Percentiles rank a stretch among this genome's conserved stretches.
Conservation (phyloP, 2,888 invertebrate genomes). For the Aporophyla lueneburgensis region DNA sequence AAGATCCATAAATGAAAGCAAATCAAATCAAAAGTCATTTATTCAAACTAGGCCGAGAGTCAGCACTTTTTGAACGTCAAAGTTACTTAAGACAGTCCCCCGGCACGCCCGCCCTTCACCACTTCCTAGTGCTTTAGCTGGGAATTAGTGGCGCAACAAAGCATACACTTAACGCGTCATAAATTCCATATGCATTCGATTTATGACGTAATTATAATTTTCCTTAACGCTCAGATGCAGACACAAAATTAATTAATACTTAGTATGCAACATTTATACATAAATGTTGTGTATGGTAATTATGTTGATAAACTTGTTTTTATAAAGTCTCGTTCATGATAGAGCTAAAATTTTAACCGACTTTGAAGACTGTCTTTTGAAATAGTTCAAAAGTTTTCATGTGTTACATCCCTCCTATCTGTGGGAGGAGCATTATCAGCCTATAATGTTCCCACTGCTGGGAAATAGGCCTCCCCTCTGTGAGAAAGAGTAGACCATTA, state of each 20-base stretch:
- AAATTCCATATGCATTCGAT: background rate
- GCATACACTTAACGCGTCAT: background rate
- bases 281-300: background rate
- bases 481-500: too few species aligned
- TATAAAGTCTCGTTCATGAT: constrained; percentile 11
- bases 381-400: background rate
- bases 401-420: too few species aligned
- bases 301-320: constrained; percentile 45
- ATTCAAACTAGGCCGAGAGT: too few species aligned
- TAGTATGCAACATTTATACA: background rate
- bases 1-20: background rate
- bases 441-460: too few species aligned
- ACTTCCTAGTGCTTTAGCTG: too few species aligned
- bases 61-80: too few species aligned
- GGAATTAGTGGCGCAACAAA: too few species aligned
- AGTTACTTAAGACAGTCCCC: too few species aligned
- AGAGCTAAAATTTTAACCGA: background rate
- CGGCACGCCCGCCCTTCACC: too few species aligned
- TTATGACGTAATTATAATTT: background rate
- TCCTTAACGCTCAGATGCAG: background rate
- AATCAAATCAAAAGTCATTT: too few species aligned
- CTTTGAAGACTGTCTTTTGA: background rate
- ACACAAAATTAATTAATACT: background rate
- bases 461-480: too few species aligned
- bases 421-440: too few species aligned